Evolutionary conservation across 2,888 invertebrate species (phyloP).

Genomic region (Antitype chi): DNA sequence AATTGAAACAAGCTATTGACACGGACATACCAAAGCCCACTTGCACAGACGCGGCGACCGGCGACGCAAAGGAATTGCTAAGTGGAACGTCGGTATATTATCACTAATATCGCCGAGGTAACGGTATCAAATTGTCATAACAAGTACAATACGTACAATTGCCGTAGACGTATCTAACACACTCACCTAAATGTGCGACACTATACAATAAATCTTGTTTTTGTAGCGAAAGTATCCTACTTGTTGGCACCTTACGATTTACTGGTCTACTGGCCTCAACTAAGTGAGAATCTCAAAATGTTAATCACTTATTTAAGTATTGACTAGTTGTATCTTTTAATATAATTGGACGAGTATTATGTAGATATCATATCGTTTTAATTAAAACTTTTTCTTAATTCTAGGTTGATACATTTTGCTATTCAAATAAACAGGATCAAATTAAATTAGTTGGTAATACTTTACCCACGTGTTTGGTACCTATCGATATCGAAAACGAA

Average conservation of each 20-base stretch:
- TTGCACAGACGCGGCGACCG: constrained; percentile 33
- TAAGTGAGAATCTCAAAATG: constrained; percentile 40
- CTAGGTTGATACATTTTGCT: not conserved
- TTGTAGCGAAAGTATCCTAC: constrained; percentile 61
- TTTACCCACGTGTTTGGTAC: too few species aligned
- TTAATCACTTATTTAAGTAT: constrained; percentile 47
- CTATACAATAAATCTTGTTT: constrained; percentile 49
- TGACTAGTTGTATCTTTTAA: constrained; percentile 29
- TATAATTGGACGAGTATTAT: constrained; percentile 21
- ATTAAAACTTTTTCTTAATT: not conserved
- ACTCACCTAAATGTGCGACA: constrained; percentile 69
- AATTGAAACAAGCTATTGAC: constrained; percentile 27
- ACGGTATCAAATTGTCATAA: constrained; percentile 75
- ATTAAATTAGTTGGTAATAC: too few species aligned
- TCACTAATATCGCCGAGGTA: constrained; percentile 72
- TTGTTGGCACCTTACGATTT: constrained; percentile 46
- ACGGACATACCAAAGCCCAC: constrained; percentile 16
- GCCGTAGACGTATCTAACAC: constrained; percentile 65
- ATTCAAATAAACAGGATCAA: not conserved
- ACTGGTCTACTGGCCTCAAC: constrained; percentile 44
- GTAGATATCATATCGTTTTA: not conserved
- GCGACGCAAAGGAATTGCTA: constrained; percentile 52
- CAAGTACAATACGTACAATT: constrained; percentile 58
- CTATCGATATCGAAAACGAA: too few species aligned
- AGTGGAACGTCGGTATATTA: constrained; percentile 74